Evolutionary conservation across 2,113 vertebrate species (phyloP).

Genomic region (Pygoscelis antarcticus): DNA sequence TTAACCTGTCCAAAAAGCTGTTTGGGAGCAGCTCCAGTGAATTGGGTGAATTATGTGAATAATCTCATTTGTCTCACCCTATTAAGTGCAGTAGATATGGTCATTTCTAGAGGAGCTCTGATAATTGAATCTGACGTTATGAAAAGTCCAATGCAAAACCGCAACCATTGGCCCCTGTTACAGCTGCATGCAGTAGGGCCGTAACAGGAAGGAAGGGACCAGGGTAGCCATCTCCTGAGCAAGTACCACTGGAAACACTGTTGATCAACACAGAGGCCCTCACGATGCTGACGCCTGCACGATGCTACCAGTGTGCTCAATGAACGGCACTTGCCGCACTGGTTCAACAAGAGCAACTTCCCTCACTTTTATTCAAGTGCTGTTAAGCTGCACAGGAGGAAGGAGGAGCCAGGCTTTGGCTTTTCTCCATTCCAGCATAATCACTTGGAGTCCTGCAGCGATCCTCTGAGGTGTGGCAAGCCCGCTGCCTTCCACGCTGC

Average conservation of each 20-base stretch:
- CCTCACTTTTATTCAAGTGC: background rate
- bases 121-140: background rate
- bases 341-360: background rate
- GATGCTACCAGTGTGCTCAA: background rate
- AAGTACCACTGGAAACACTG: background rate
- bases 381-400: background rate
- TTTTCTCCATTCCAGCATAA: background rate
- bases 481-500: rapidly evolving
- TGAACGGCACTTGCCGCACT: background rate
- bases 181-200: background rate
- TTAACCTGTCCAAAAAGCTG: background rate
- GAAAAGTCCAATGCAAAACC: background rate
- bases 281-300: rapidly evolving
- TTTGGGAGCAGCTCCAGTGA: background rate
- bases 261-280: rapidly evolving
- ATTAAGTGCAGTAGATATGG: rapidly evolving
- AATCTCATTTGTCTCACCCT: background rate
- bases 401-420: background rate
- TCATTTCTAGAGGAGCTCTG: background rate
- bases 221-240: background rate
- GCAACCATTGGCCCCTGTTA: background rate
- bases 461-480: background rate
- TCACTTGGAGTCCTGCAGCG: background rate
- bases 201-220: background rate
- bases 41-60: background rate